Percentiles rank a stretch among this genome's conserved stretches.
Conservation (phyloP, 2,113 vertebrate species). For the Bombycilla garrulus region DNA sequence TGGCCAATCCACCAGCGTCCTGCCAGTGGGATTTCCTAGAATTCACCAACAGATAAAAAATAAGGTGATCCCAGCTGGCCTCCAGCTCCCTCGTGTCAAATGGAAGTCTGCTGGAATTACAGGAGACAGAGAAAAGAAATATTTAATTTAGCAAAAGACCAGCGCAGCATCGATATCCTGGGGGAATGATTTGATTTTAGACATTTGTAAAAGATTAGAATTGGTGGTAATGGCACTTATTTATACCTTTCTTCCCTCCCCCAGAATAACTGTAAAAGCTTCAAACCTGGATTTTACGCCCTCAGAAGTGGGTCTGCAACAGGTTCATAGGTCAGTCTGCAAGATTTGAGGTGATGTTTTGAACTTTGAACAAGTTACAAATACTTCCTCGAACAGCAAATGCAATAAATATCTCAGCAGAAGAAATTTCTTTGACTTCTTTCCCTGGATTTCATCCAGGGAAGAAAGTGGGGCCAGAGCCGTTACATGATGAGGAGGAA, state of each 20-base stretch:
- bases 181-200: not conserved
- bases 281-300: not conserved
- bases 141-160: not conserved
- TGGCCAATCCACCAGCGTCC: not conserved
- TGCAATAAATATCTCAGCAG: constrained; percentile 60
- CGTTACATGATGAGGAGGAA: not conserved
- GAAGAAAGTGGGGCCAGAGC: constrained; percentile 37
- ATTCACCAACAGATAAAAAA: not conserved
- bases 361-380: constrained; percentile 63
- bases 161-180: not conserved
- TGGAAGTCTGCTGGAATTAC: not conserved
- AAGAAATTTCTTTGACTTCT: constrained; percentile 63
- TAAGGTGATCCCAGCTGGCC: not conserved
- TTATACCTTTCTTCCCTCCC: constrained; percentile 13
- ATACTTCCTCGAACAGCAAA: constrained; percentile 60
- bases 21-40: not conserved
- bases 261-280: constrained; percentile 21
- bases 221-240: not conserved
- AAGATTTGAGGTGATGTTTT: constrained; percentile 54
- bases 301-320: not conserved
- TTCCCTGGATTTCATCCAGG: constrained; percentile 46
- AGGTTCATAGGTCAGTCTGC: constrained; percentile 29
- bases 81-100: not conserved
- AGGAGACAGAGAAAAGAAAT: not conserved
- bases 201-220: not conserved